Conservation (phyloP, 2,113 vertebrate genomes). For the Oenanthe oenanthe region DNA sequence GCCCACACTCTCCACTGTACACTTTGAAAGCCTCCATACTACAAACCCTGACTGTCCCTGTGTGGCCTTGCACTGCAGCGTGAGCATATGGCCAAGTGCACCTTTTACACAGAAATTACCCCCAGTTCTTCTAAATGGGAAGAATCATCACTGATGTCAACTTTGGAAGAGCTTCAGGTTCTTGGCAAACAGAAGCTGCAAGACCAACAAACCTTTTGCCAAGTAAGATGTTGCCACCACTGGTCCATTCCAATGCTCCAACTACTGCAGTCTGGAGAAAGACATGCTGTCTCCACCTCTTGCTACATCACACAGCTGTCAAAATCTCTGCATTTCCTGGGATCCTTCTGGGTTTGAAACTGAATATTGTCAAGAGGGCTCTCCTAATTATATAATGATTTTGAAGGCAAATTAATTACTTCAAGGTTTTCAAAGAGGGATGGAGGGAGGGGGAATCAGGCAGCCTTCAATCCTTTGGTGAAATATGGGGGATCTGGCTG, state of each 20-base stretch:
- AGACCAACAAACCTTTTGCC: neutral
- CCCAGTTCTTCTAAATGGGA: neutral
- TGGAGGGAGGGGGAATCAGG: neutral
- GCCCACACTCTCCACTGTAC: neutral
- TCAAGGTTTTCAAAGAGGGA: neutral
- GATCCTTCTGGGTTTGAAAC: neutral
- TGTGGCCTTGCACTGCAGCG: rapidly evolving
- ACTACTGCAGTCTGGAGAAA: neutral
- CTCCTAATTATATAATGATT: neutral
- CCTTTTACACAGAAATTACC: neutral
- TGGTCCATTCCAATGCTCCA: neutral
- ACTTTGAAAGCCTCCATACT: neutral
- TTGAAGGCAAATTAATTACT: neutral
- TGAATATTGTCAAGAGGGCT: neutral
- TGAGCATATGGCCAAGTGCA: neutral
- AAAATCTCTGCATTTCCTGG: neutral
- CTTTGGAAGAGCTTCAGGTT: neutral
- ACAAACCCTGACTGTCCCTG: neutral
- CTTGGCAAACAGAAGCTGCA: neutral
- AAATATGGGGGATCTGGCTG: neutral
- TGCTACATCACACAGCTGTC: neutral
- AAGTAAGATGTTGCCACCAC: neutral
- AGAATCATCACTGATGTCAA: neutral
- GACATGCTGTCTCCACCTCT: neutral
- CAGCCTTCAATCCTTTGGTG: neutral